These are phyloP conservation scores for Euglossa dilemma DNA, from an alignment of 1,140 invertebrate species.

Conservation along the genomic window DNA sequence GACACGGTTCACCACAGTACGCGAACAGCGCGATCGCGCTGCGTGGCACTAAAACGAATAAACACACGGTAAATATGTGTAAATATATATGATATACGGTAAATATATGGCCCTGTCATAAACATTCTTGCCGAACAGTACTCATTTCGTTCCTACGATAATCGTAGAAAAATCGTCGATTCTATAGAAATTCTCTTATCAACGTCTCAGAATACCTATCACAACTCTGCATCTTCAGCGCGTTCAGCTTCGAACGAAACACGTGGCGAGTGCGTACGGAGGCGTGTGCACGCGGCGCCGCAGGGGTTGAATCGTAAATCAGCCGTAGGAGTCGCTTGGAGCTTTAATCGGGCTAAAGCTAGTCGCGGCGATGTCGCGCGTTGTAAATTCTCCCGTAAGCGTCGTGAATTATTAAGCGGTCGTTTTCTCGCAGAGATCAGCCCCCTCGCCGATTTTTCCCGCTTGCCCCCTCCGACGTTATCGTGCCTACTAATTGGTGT, in stretches of 20 bases:
- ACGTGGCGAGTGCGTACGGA: conserved; percentile 14
- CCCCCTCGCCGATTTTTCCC: conserved; percentile 3
- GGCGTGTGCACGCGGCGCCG: conserved; percentile 21
- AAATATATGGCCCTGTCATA: too few species aligned
- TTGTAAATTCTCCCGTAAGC: conserved; percentile 46
- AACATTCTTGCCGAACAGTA: too few species aligned
- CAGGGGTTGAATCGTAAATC: conserved; percentile 43
- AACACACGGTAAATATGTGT: too few species aligned
- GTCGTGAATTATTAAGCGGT: conserved; percentile 42
- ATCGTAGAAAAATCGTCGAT: too few species aligned
- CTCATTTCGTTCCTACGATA: too few species aligned
- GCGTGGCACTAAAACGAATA: too few species aligned
- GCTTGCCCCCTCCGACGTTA: not conserved
- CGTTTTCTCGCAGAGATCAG: not conserved
- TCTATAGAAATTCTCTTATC: not conserved
- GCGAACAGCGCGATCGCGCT: too few species aligned
- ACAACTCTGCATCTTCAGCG: not conserved
- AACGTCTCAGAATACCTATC: not conserved
- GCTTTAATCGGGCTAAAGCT: conserved; percentile 47
- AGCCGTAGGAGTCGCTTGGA: conserved; percentile 39
- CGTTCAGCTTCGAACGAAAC: not conserved
- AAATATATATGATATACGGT: too few species aligned
- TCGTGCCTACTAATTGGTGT: conserved; percentile 30
- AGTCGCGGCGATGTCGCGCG: conserved; percentile 41
- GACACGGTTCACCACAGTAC: too few species aligned